Evolutionary conservation across 2,797 vertebrate species (phyloP), one percentile per base, ranked within the genome.

Genomic region (Poecilia gillii): DNA sequence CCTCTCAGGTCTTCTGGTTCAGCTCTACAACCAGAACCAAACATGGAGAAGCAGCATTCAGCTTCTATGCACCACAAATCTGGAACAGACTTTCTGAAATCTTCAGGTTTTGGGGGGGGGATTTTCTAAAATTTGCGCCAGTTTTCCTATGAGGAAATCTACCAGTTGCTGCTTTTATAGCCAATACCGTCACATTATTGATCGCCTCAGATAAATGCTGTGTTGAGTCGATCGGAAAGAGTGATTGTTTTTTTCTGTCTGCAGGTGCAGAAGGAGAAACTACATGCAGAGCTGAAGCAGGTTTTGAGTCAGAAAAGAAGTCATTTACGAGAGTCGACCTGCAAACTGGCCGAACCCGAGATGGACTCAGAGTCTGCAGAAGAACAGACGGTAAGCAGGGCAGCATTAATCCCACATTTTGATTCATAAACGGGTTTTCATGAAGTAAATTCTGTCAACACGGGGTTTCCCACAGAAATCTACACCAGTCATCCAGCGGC

Each of bases 261-360:
- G 18, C 82, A 96, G 96, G 93, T 95, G 72, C 96, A 95, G 92
- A 96, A 96, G 90, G 96, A 97, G 93, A 96, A 96, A 90, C 97
- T 98, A 59, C 97, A 97, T 96, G 97, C 95, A 46, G 97, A 97
- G 90, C 90, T 98, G 89, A 98, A 97, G 90, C 92, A 95, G 91
- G 96, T 97, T 66, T 84, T 97, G 83, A 96, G 96, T 91, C 93
- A 93, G 85, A 98, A 97, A 81, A 93, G 94, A 93, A 96, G 91
- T 73, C 90, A 93, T 25, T 83, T 95, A 57, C 94, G 85, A 90
- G 93, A 93, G 78, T 94, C 89, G 1, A 85, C 87, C 87, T 93
- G 91, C 75, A 90, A 93, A 7, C 89, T 93, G 82, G 84, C 92
- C 36, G 86, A 85, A 82, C 84, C 83, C 49, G 92, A 90, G 82